Evolutionary conservation across 2,888 invertebrate genomes (phyloP), one percentile per base, ranked within the genome.

Genomic region (Sericinus montela): DNA sequence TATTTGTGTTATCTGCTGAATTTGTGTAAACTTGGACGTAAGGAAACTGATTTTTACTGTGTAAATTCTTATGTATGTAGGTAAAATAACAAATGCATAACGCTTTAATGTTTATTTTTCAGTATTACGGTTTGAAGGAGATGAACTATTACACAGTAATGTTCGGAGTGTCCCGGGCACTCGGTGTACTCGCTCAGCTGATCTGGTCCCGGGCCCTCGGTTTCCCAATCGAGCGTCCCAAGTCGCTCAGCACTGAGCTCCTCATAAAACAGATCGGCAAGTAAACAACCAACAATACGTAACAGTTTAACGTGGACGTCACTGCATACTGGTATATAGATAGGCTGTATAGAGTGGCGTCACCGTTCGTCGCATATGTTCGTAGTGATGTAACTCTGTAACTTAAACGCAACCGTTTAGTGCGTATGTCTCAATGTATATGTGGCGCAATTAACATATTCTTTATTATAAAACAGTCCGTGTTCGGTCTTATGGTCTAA

Each of bases 71-170:
- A 19, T 19, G 19, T 19, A 5, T 19, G 19, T 19, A 19, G n/a
- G n/a, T n/a, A 3, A 19, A 19, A 19, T 19, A 19, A 19, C 19
- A 19, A 5, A 3, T 5, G 5, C 19, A 19, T 19, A 19, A 19
- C 19, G 2, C 19, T 5, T 19, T 2, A 54, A 44, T 15, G 16
- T 19, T 47, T 42, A 8, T 13, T 32, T 30, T 13, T 29, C 90
- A 95, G 94, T 94, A 96, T 92, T 97, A 95, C 79, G 96, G 96
- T 51, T 91, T 97, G 90, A 95, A 92, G 68, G 97, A 97, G 90
- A 97, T 96, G 95, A 95, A 93, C 87, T 97, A 95, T 90, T 97
- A 97, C 92, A 97, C 97, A 14, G 97, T 97, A 28, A 90, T 97
- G 80, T 97, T 97, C 82, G 97, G 97, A 53, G 96, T 97, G 45